Evolutionary conservation across 2,113 vertebrate genomes (phyloP).

Genomic region (Halcyon malimbica): DNA sequence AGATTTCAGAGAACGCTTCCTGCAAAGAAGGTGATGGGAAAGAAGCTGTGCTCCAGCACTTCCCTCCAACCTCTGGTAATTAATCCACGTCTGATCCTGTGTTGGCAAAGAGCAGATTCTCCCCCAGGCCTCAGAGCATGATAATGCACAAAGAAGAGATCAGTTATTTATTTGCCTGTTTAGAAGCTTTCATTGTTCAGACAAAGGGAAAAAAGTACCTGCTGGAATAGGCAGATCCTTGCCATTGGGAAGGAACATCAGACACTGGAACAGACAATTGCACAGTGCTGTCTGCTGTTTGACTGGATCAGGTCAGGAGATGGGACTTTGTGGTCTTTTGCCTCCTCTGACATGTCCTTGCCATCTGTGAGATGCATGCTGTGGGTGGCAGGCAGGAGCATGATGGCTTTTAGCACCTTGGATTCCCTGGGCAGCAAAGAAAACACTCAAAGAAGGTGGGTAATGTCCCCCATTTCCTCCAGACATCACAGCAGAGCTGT

Average conservation of each 20-base stretch:
- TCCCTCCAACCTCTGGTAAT: not conserved
- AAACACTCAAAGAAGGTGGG: not conserved
- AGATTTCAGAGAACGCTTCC: not conserved
- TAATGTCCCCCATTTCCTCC: not conserved
- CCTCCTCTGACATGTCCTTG: not conserved
- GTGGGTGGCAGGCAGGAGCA: not conserved
- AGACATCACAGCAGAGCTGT: not conserved
- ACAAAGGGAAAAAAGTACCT: not conserved
- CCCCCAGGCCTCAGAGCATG: not conserved
- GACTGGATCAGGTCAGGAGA: not conserved
- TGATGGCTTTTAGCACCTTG: not conserved
- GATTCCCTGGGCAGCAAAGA: not conserved
- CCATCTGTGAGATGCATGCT: accelerated
- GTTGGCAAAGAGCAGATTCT: not conserved
- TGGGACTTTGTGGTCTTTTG: not conserved
- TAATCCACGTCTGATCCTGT: not conserved
- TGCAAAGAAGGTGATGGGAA: not conserved
- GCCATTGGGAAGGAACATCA: not conserved
- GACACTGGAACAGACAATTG: not conserved
- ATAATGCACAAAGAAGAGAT: not conserved
- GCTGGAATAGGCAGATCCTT: not conserved
- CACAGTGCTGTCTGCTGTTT: not conserved
- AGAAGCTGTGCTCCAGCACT: not conserved
- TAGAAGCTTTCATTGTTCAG: not conserved
- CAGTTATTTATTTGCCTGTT: not conserved